These are phyloP conservation scores for Nesoenas mayeri DNA, from an alignment of 2,113 vertebrate species.

Conservation along the genomic window DNA sequence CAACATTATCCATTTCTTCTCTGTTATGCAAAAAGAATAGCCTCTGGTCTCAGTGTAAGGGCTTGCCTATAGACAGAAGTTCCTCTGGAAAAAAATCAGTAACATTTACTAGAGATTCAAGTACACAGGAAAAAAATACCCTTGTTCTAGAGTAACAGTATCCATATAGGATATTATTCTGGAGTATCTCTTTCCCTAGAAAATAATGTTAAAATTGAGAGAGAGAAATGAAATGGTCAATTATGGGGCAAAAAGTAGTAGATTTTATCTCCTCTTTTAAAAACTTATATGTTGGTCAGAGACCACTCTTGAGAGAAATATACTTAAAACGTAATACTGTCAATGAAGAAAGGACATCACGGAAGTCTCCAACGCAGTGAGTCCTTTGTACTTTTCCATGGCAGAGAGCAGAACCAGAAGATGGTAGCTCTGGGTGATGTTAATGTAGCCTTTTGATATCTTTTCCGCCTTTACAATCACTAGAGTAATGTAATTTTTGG, in stretches of 20 bases:
- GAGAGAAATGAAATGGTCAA: neutral
- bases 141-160: neutral
- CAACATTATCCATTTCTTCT: neutral
- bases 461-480: neutral
- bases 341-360: neutral
- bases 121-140: neutral
- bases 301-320: neutral
- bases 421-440: neutral
- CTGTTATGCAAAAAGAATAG: neutral
- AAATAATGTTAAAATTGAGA: neutral
- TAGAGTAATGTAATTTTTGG: neutral
- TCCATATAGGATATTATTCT: neutral
- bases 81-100: neutral
- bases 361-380: neutral
- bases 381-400: neutral
- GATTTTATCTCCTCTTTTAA: neutral
- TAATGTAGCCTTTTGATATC: neutral
- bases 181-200: neutral
- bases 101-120: neutral
- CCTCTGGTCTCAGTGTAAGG: neutral
- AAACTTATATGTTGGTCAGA: neutral
- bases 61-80: neutral
- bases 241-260: neutral
- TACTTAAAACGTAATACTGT: neutral
- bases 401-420: neutral